Evolutionary conservation across 2,888 invertebrate genomes (phyloP).

Genomic region (Conchocele bisecta): DNA sequence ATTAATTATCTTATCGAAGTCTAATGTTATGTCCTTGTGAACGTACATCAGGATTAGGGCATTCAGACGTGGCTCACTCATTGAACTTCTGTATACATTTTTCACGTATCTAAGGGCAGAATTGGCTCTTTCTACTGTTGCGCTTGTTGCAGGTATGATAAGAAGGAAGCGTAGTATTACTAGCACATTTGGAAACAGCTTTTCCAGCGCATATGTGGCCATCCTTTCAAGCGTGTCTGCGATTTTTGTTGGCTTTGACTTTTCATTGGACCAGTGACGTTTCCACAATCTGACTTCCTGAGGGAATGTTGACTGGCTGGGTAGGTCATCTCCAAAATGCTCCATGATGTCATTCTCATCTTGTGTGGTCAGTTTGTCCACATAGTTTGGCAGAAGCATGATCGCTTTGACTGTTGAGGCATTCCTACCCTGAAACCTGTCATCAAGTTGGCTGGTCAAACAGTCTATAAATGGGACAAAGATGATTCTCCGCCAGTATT

Average conservation of each 20-base stretch:
- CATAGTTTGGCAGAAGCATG: neutral
- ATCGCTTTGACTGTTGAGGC: neutral
- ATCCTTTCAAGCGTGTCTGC: constrained; percentile 8
- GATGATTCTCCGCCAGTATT: neutral
- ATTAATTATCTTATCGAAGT: too few relatives aligned
- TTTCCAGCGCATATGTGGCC: constrained; percentile 16
- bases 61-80: too few relatives aligned
- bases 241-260: constrained; percentile 3
- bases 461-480: neutral
- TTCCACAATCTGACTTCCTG: neutral
- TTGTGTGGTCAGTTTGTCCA: neutral
- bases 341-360: neutral
- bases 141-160: constrained; percentile 31
- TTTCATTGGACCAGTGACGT: too few relatives aligned
- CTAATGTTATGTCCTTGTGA: too few relatives aligned
- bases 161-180: constrained; percentile 34
- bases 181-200: constrained; percentile 26
- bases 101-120: constrained; percentile 42
- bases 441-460: neutral
- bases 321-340: neutral
- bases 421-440: neutral
- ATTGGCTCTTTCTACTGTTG: constrained; percentile 36
- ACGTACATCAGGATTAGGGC: too few relatives aligned
- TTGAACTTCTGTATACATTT: constrained; percentile 13
- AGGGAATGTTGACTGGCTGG: neutral